Conservation (phyloP, 2,888 invertebrate species). For the Shargacucullia verbasci region DNA sequence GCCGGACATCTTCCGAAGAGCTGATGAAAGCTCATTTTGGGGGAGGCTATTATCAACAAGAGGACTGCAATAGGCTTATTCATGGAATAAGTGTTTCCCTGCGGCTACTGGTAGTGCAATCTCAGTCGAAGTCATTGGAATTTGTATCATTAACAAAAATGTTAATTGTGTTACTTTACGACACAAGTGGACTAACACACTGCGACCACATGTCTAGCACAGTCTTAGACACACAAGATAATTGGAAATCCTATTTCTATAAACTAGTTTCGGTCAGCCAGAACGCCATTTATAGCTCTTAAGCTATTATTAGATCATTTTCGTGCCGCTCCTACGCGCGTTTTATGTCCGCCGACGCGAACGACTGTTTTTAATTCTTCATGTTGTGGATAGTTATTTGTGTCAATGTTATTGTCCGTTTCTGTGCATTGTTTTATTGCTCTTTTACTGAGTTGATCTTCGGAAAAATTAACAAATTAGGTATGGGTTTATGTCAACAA, state of each 20-base stretch:
- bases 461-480: too few species aligned
- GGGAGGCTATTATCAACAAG: too few species aligned
- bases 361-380: conserved; percentile 10
- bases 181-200: conserved; percentile 3
- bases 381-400: neutral
- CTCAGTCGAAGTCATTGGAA: too few species aligned
- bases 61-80: too few species aligned
- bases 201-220: conserved; percentile 10
- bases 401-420: neutral
- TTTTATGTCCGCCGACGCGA: conserved; percentile 20
- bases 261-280: conserved; percentile 55
- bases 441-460: too few species aligned
- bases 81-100: too few species aligned
- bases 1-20: too few species aligned
- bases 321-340: conserved; percentile 28
- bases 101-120: too few species aligned
- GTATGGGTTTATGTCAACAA: too few species aligned
- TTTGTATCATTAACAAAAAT: too few species aligned
- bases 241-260: conserved; percentile 46
- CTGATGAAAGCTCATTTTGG: too few species aligned
- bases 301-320: conserved; percentile 37
- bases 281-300: conserved; percentile 44
- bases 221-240: conserved; percentile 33
- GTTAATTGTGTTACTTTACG: neutral
- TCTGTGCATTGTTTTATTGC: neutral